A percentile compares a stretch with the other conserved stretches of the same genome.
Evolutionary conservation across 2,113 vertebrate species (phyloP).

Genomic region (Microtus ochrogaster): DNA sequence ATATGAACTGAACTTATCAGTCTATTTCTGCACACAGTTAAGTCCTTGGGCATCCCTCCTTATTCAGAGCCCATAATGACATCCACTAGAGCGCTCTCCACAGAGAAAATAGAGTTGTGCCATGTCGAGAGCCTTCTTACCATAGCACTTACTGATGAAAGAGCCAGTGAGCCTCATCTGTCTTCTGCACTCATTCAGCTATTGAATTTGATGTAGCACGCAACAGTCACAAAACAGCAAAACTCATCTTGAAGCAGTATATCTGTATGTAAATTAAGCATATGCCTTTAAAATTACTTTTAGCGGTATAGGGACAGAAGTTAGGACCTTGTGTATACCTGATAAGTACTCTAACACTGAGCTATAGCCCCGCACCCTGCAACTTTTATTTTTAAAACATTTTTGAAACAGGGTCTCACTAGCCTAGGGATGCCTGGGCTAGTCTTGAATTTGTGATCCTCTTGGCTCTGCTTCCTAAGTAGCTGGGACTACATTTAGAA

Average conservation of each 20-base stretch:
- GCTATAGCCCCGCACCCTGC: not conserved
- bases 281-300: not conserved
- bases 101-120: not conserved
- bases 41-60: not conserved
- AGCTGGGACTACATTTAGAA: not conserved
- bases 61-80: not conserved
- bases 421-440: not conserved
- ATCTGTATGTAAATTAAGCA: not conserved
- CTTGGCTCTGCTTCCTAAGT: not conserved
- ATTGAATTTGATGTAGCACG: not conserved
- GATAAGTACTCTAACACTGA: not conserved
- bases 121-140: not conserved
- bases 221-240: too few species aligned
- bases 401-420: not conserved
- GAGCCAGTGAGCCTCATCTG: not conserved
- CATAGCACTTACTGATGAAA: not conserved
- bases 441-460: not conserved
- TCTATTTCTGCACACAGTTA: not conserved
- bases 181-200: not conserved
- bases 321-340: not conserved
- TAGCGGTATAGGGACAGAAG: not conserved
- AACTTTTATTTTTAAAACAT: not conserved
- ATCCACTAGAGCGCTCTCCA: not conserved
- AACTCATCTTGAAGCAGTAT: accelerated
- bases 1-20: accelerated